These are phyloP conservation scores for Holocentrus rufus DNA, from an alignment of 2,797 vertebrate genomes.

Conservation along the genomic window DNA sequence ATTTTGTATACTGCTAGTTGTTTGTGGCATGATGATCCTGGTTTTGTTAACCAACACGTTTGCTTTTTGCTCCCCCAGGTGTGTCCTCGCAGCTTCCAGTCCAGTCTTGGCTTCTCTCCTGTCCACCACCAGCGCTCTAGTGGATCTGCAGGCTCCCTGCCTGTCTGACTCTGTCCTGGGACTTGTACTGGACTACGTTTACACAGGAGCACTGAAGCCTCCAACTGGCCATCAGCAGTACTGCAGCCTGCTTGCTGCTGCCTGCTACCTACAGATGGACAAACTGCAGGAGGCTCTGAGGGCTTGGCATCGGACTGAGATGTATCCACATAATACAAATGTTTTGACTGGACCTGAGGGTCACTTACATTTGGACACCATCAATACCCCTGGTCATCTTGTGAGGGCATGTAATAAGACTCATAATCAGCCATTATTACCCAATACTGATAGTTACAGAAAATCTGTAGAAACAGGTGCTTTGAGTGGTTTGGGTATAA, in stretches of 20 bases:
- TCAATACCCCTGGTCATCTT: not conserved
- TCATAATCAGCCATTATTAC: constrained; percentile 7
- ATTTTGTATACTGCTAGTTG: not conserved
- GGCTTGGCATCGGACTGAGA: constrained; percentile 31
- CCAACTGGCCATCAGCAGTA: constrained; percentile 50
- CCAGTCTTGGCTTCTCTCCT: constrained; percentile 78
- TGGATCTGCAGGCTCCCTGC: constrained; percentile 75
- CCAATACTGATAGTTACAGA: not conserved
- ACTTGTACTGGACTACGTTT: constrained; percentile 78
- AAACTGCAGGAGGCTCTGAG: constrained; percentile 69
- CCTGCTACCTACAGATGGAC: constrained; percentile 78
- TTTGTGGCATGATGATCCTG: not conserved
- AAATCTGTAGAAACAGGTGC: not conserved
- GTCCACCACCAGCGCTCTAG: constrained; percentile 64
- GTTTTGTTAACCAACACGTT: not conserved
- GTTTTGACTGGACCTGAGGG: constrained; percentile 7
- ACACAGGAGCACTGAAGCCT: constrained; percentile 73
- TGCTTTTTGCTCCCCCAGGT: constrained; percentile 55
- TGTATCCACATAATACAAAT: not conserved
- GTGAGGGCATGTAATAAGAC: not conserved
- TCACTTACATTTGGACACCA: constrained; percentile 1
- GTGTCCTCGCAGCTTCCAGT: constrained; percentile 80
- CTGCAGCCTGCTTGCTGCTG: constrained; percentile 67
- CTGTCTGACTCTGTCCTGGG: constrained; percentile 70
- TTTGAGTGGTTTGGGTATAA: not conserved